phyloP scores from a whole-genome alignment of 1,140 invertebrate genomes.

The Amyelois transitella region DNA sequence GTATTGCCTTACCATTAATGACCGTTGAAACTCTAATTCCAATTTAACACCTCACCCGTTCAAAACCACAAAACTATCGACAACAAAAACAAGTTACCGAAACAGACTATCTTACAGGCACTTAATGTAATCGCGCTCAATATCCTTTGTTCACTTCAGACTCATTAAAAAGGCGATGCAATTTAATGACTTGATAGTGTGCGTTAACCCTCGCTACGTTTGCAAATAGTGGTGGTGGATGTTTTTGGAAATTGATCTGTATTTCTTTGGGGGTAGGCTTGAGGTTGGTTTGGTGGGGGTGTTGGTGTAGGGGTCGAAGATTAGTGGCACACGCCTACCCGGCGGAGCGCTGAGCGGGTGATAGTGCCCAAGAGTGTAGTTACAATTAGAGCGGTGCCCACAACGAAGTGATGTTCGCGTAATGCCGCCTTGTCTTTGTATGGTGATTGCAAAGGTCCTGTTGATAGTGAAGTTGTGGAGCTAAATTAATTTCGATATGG shows the following conservation, averaged over 20 bases:
- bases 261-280: conserved; percentile 21
- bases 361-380: conserved; percentile 73
- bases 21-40: no score
- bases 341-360: conserved; percentile 66
- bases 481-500: conserved; percentile 1
- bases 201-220: conserved; percentile 69
- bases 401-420: conserved; percentile 71
- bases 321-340: conserved; percentile 70
- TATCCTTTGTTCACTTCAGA: conserved; percentile 74
- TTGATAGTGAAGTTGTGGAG: conserved; percentile 27
- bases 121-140: conserved; percentile 71
- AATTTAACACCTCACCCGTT: not conserved
- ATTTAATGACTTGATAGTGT: conserved; percentile 75
- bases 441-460: conserved; percentile 64
- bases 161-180: conserved; percentile 75
- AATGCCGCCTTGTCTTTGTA: conserved; percentile 72
- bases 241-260: conserved; percentile 31
- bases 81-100: conserved; percentile 19
- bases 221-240: conserved; percentile 42
- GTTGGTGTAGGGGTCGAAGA: conserved; percentile 69
- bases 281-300: conserved; percentile 33
- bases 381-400: conserved; percentile 73
- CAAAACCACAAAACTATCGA: not conserved
- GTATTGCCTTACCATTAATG: no score
- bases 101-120: conserved; percentile 60